A percentile compares a stretch with the other conserved stretches of the same genome.
Evolutionary conservation across 1,140 invertebrate species (phyloP).

Genomic region (Drosophila asahinai): DNA sequence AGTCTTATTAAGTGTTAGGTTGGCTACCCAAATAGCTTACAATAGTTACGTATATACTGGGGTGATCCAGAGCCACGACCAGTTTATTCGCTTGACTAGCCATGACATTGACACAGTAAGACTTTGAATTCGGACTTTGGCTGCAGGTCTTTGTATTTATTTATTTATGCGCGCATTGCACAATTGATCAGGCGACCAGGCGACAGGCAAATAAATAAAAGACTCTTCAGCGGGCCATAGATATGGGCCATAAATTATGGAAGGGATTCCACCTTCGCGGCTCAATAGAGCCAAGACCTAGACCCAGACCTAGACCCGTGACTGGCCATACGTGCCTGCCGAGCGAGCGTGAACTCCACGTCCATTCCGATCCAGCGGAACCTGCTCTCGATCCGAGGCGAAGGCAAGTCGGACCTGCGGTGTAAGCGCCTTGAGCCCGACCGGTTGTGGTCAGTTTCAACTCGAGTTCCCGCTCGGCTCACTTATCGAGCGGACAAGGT

Average conservation of each 20-base stretch:
- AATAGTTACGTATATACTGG: background rate
- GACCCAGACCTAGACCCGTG: constrained; percentile 52
- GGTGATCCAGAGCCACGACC: constrained; percentile 19
- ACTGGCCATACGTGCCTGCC: constrained; percentile 25
- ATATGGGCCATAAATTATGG: constrained; percentile 45
- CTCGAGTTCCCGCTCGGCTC: constrained; percentile 48
- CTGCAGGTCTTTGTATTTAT: constrained; percentile 45
- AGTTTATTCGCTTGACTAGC: constrained; percentile 57
- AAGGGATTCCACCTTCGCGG: constrained; percentile 55
- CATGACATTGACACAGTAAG: constrained; percentile 79
- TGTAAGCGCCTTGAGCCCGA: constrained; percentile 72
- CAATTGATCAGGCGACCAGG: constrained; percentile 50
- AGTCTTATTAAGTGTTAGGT: background rate
- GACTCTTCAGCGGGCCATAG: constrained; percentile 21
- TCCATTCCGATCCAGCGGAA: constrained; percentile 24
- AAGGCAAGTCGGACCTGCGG: constrained; percentile 25
- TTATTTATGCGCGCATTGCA: constrained; percentile 73
- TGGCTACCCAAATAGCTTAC: background rate
- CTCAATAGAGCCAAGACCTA: constrained; percentile 50
- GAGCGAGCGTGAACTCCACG: constrained; percentile 60
- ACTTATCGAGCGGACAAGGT: constrained; percentile 62
- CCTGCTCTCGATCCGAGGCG: constrained; percentile 33
- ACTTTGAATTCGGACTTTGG: constrained; percentile 39
- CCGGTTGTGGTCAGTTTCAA: constrained; percentile 68
- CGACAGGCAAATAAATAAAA: constrained; percentile 45